Conservation (phyloP, 2,888 invertebrate species). For the Rugalucina vietnamica region DNA sequence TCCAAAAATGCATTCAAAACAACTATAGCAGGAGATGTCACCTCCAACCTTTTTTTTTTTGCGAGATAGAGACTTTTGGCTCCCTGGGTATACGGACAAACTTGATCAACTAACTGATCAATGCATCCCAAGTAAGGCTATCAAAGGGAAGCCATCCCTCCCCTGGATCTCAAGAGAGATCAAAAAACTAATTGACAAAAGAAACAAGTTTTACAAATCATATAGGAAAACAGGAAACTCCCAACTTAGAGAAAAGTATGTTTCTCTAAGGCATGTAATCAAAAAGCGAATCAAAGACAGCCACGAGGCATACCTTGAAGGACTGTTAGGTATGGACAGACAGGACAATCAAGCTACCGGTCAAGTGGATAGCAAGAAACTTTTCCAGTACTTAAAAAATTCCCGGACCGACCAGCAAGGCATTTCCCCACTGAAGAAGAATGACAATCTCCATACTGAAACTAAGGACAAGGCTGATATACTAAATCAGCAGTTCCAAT, state of each 20-base stretch:
- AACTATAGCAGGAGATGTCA: too few species aligned
- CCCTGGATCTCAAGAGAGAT: too few species aligned
- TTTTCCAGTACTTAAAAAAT: background rate
- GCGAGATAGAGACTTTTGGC: too few species aligned
- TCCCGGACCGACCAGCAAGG: background rate
- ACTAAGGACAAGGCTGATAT: background rate
- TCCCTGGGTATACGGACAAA: too few species aligned
- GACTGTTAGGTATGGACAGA: background rate
- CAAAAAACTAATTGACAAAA: too few species aligned
- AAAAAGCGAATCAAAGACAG: background rate
- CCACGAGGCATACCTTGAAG: background rate
- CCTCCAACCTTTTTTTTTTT: too few species aligned
- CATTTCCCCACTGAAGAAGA: too few species aligned
- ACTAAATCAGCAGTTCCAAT: background rate
- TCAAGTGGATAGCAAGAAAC: background rate
- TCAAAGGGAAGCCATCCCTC: too few species aligned
- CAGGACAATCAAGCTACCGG: background rate
- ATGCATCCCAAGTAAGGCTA: too few species aligned
- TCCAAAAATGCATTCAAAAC: too few species aligned
- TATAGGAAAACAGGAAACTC: background rate
- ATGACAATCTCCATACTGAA: background rate
- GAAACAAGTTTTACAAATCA: background rate
- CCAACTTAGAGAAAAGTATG: slow-evolving; percentile 1
- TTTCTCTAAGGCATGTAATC: background rate
- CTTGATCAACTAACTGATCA: too few species aligned